Percentiles rank a stretch among this genome's conserved stretches.
phyloP scores from a whole-genome alignment of 2,888 invertebrate genomes.

The Polydesmus complanatus region DNA sequence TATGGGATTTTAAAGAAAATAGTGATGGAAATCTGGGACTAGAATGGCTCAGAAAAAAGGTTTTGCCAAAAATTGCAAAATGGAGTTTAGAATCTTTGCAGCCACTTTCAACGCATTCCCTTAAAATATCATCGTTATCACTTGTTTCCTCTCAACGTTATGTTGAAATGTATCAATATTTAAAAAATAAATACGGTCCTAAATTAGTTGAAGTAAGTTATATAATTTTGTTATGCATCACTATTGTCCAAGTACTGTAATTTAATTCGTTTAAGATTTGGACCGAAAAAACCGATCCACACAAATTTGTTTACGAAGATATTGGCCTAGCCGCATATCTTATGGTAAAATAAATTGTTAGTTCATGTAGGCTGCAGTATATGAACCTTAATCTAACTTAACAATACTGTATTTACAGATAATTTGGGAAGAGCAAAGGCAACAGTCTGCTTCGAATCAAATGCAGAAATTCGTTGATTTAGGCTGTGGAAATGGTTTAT shows the following conservation, averaged over 20 bases:
- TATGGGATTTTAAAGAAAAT: no score
- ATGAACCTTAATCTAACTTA: background rate
- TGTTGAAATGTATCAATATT: conserved; percentile 49
- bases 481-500: conserved; percentile 93
- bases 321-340: conserved; percentile 84
- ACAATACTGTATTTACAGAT: conserved; percentile 30
- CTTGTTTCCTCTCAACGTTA: conserved; percentile 51
- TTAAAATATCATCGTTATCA: conserved; percentile 41
- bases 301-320: conserved; percentile 93
- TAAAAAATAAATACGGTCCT: conserved; percentile 65
- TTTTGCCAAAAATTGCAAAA: conserved; percentile 27
- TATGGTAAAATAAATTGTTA: conserved; percentile 32
- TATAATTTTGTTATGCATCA: background rate
- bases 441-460: conserved; percentile 30
- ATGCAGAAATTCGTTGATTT: conserved; percentile 70
- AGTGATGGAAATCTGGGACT: no score
- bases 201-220: conserved; percentile 49
- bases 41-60: conserved; percentile 26
- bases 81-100: conserved; percentile 26
- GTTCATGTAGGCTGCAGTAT: background rate
- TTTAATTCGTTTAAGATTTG: conserved; percentile 52
- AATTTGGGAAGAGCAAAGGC: conserved; percentile 54
- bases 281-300: conserved; percentile 85
- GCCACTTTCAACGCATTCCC: no score
- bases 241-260: background rate